Evolutionary conservation across 2,113 vertebrate genomes (phyloP).

Genomic region (Chrysemys picta): DNA sequence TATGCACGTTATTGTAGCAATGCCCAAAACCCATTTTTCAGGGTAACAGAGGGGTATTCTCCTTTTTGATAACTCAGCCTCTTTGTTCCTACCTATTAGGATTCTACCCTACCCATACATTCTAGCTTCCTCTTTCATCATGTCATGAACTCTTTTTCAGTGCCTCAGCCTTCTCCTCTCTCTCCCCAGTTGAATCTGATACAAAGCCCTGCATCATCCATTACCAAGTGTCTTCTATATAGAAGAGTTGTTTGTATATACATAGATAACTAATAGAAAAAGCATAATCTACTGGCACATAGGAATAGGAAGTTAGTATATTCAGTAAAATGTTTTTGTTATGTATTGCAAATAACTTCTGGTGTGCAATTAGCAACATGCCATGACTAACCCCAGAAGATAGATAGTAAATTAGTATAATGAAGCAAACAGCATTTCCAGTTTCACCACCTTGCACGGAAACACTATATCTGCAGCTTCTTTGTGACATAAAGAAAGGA

Average conservation of each 20-base stretch:
- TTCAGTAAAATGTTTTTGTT: not conserved
- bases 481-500: not conserved
- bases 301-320: not conserved
- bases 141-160: not conserved
- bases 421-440: not conserved
- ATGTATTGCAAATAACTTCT: not conserved
- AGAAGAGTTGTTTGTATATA: accelerated
- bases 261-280: not conserved
- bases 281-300: not conserved
- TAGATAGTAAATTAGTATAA: not conserved
- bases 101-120: not conserved
- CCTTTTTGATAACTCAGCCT: not conserved
- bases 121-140: not conserved
- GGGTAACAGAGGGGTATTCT: no score
- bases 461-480: not conserved
- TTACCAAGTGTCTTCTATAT: not conserved
- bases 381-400: not conserved
- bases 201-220: not conserved
- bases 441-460: not conserved
- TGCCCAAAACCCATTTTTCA: no score
- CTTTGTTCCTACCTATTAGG: not conserved
- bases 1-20: no score
- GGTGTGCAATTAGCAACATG: not conserved
- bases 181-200: not conserved
- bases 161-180: not conserved